phyloP scores from a whole-genome alignment of 53 echinoderm and acorn worm species.

The Luidia sarsii region DNA sequence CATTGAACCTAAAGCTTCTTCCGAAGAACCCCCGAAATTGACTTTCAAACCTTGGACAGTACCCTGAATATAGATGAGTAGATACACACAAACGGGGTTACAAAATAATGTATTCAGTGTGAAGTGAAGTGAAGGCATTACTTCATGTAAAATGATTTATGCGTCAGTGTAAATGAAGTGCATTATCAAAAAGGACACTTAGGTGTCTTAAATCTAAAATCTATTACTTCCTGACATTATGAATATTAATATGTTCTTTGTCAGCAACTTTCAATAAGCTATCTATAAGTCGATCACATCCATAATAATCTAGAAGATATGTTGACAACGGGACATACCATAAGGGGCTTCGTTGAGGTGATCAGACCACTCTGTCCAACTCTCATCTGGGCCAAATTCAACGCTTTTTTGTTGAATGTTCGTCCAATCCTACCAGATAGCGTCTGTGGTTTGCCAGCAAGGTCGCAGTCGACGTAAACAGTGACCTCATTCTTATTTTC shows the following conservation, averaged over 20 bases:
- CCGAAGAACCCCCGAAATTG: slow-evolving; percentile 49
- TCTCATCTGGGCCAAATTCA: slow-evolving; percentile 61
- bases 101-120: too few relatives aligned
- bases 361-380: slow-evolving; percentile 69
- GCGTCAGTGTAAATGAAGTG: too few relatives aligned
- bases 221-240: too few relatives aligned
- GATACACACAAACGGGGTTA: too few relatives aligned
- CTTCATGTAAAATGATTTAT: too few relatives aligned
- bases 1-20: slow-evolving; percentile 51
- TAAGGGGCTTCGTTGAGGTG: slow-evolving; percentile 31
- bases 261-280: too few relatives aligned
- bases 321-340: slow-evolving; percentile 33
- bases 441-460: slow-evolving; percentile 24
- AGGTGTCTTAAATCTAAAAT: too few relatives aligned
- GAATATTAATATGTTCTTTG: too few relatives aligned
- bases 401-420: slow-evolving; percentile 59
- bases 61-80: slow-evolving; percentile 49
- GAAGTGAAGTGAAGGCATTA: too few relatives aligned
- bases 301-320: neutral
- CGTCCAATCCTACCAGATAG: slow-evolving; percentile 56
- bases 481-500: slow-evolving; percentile 29
- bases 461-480: slow-evolving; percentile 78
- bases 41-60: slow-evolving; percentile 45
- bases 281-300: too few relatives aligned
- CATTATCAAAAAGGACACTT: too few relatives aligned